These are phyloP conservation scores for Schizaphis graminum DNA, from an alignment of 2,888 invertebrate genomes.

Conservation along the genomic window DNA sequence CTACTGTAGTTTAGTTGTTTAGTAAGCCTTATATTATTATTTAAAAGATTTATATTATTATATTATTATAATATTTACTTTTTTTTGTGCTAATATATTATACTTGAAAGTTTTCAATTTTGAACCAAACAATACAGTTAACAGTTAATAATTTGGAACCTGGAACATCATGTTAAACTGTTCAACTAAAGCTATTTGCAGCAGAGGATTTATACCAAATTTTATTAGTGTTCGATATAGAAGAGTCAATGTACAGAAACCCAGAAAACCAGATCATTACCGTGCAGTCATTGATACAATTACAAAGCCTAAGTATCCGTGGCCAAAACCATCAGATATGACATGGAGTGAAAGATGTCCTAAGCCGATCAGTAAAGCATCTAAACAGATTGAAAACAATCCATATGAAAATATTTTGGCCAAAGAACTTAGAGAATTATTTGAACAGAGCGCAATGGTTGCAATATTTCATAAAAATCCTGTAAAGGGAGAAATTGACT, in stretches of 20 bases:
- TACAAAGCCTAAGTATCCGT: constrained; percentile 76
- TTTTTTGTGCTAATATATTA: neutral
- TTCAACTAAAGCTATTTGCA: constrained; percentile 57
- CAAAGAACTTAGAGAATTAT: constrained; percentile 57
- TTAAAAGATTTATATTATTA: neutral
- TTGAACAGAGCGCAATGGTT: constrained; percentile 66
- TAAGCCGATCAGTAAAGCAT: constrained; percentile 68
- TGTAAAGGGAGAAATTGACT: constrained; percentile 49
- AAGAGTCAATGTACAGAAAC: constrained; percentile 84
- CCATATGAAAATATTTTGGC: constrained; percentile 66
- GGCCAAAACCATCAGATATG: constrained; percentile 71
- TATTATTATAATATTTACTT: neutral
- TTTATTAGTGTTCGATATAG: constrained; percentile 69
- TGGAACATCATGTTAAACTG: constrained; percentile 42
- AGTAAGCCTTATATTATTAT: neutral
- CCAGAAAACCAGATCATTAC: constrained; percentile 79
- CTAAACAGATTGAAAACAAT: constrained; percentile 49
- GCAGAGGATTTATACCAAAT: constrained; percentile 58
- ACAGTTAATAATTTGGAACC: neutral
- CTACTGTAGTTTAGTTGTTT: too few species aligned
- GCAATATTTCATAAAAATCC: constrained; percentile 63
- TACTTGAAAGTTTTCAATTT: neutral
- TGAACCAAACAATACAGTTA: neutral
- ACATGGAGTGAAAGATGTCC: constrained; percentile 75
- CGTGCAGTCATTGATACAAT: constrained; percentile 78